Base-by-base conservation (phyloP, 2,113 vertebrate species). In the Apaloderma vittatum region DNA sequence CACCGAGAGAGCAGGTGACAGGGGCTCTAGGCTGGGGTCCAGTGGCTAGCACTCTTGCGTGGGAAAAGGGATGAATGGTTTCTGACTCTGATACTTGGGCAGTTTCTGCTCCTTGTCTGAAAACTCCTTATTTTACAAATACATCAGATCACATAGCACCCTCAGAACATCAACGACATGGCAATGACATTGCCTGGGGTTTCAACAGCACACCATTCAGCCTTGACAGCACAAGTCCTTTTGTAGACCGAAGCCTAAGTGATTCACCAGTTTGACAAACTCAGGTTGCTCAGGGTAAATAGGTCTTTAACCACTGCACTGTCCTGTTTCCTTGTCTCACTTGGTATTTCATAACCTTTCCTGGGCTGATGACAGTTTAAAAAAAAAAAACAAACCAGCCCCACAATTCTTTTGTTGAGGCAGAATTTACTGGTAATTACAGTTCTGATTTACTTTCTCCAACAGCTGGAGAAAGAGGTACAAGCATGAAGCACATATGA, bases 311-410 rank as follows among this genome's bases (percentile, higher is more conserved):
- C 23, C 6, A 49, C 23, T 21, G 8, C 55, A 8, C 45, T 32
- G 3, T 65, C 29, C 37, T 36, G 17, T 37, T 74, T 86, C 59
- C 54, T 86, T 83, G 20, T 8, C 23, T 18, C 30, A 30, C 58
- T 93, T 73, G 16, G 59, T 88, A 55, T 92, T 94, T 86, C 43
- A 23, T 57, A 73, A 80, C 74, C 37, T 46, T 77, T 80, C 59
- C 55, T 55, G 34, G 34, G 32, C 26, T 88, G 51, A 48, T 86
- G 82, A 59, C 48, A 70, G 36, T 63, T 88, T 83, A 1, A 80
- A 51, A 81, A 91, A 49, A 81, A 14, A 40, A 8, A 40, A 40
- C n/a, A n/a, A n/a, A n/a, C n/a, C n/a, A n/a, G n/a, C 40, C 40
- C 40, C 45, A 76, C 8, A 46, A 3, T 73, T 73, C 1, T 88